phyloP scores from a whole-genome alignment of 2,797 vertebrate genomes.

The Muscicapa striata region DNA sequence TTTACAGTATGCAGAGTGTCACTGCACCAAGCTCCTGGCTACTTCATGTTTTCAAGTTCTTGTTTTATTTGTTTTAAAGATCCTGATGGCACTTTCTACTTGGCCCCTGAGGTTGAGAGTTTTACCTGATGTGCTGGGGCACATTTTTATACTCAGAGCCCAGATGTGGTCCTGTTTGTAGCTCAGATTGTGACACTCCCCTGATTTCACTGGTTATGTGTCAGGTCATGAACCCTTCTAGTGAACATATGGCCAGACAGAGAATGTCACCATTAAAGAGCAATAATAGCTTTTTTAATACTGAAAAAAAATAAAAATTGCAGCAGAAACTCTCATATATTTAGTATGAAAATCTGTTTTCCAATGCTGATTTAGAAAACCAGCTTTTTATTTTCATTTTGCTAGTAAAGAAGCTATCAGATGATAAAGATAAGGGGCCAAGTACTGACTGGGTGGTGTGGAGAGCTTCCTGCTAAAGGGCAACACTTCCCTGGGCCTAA shows the following conservation, averaged over 20 bases:
- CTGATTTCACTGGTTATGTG: neutral
- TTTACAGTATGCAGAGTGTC: neutral
- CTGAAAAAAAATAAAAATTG: neutral
- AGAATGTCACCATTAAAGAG: neutral
- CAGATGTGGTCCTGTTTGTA: neutral
- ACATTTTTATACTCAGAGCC: neutral
- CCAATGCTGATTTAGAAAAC: neutral
- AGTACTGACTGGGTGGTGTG: neutral
- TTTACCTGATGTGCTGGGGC: neutral
- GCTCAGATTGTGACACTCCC: neutral
- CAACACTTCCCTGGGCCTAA: neutral
- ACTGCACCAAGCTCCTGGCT: neutral
- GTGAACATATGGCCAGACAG: neutral
- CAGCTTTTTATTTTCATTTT: neutral
- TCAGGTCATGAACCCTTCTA: neutral
- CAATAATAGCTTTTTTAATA: neutral
- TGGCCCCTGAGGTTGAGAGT: neutral
- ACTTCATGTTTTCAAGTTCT: neutral
- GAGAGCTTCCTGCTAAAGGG: constrained; percentile 25
- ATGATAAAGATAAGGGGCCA: neutral
- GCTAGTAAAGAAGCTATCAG: neutral
- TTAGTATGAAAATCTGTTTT: neutral
- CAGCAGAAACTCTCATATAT: neutral
- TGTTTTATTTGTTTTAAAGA: neutral
- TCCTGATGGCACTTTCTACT: neutral